Percentiles rank a stretch among this genome's conserved stretches.
Evolutionary conservation across 2,888 invertebrate species (phyloP).

Genomic region (Melieria crassipennis): DNA sequence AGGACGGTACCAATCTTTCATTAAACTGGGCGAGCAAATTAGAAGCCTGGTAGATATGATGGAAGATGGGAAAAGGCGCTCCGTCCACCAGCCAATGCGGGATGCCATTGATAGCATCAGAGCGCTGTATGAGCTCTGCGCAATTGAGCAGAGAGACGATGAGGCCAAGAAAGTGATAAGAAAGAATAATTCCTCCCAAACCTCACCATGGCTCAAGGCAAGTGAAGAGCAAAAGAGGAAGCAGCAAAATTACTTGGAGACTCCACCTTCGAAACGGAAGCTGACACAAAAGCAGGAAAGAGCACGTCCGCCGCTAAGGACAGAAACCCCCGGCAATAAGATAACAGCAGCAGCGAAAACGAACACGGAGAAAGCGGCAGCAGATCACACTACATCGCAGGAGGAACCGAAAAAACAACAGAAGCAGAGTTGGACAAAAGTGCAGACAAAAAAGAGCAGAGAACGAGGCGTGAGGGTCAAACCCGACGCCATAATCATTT

Average conservation of each 20-base stretch:
- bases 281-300: neutral
- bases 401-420: no score
- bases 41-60: neutral
- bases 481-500: no score
- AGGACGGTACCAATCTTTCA: neutral
- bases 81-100: neutral
- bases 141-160: neutral
- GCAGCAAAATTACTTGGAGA: neutral
- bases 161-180: constrained; percentile 2
- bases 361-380: no score
- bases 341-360: no score
- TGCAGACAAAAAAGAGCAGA: no score
- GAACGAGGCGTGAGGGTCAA: no score
- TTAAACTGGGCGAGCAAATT: neutral
- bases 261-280: neutral
- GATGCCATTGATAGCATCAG: neutral
- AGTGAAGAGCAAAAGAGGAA: neutral
- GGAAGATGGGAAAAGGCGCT: neutral
- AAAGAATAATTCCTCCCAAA: neutral
- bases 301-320: neutral
- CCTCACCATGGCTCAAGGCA: neutral
- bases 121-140: neutral
- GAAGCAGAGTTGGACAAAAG: no score
- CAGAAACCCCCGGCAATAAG: no score
- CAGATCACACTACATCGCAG: no score